Percentiles rank a stretch among this genome's conserved stretches.
phyloP scores from a whole-genome alignment of 2,113 vertebrate species.

The Nyctereutes procyonoides region DNA sequence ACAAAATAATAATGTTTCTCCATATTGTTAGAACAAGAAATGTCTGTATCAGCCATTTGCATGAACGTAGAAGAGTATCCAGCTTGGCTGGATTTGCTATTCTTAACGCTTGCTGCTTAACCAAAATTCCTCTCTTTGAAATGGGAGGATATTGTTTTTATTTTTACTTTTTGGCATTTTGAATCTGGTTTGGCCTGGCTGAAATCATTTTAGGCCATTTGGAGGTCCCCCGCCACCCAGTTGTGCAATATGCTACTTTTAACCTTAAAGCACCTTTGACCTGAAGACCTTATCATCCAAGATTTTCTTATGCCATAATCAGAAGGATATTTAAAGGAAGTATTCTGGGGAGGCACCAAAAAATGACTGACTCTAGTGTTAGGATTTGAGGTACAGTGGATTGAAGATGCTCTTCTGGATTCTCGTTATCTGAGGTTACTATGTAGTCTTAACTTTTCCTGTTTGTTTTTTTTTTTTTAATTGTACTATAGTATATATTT shows the following conservation, averaged over 20 bases:
- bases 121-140: background rate
- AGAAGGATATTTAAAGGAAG: background rate
- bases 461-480: too few species aligned
- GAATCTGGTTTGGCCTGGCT: background rate
- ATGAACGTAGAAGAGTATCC: background rate
- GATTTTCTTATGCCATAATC: background rate
- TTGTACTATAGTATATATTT: background rate
- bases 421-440: background rate
- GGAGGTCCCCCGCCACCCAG: background rate
- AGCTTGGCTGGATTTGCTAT: background rate
- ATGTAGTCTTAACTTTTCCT: too few species aligned
- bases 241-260: background rate
- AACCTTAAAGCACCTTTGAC: background rate
- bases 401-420: background rate
- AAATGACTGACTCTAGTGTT: background rate
- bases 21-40: background rate
- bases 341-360: background rate
- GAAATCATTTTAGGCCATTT: background rate
- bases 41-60: background rate
- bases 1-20: background rate
- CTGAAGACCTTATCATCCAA: background rate
- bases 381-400: background rate
- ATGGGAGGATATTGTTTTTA: background rate
- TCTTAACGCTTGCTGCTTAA: background rate
- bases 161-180: background rate